Evolutionary conservation across 2,113 vertebrate species (phyloP).

Genomic region (Nothocercus julius): DNA sequence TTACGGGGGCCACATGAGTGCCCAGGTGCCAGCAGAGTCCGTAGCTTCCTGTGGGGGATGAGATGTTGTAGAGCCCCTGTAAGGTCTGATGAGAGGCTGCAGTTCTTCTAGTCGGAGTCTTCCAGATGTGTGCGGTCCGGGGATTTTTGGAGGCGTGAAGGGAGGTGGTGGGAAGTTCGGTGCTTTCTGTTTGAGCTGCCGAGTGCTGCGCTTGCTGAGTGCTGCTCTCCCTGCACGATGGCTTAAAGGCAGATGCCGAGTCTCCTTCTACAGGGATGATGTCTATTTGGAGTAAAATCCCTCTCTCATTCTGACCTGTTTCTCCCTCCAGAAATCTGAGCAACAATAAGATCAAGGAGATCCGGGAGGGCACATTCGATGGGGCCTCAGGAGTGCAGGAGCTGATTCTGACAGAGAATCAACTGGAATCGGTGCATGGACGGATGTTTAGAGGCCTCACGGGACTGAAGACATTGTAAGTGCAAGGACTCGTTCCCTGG

Average conservation of each 20-base stretch:
- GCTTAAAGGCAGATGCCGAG: not conserved
- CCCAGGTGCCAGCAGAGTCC: not conserved
- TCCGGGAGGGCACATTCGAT: slow-evolving; percentile 90
- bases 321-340: slow-evolving; percentile 87
- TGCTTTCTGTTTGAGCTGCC: not conserved
- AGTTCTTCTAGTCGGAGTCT: not conserved
- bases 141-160: not conserved
- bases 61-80: not conserved
- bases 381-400: slow-evolving; percentile 88
- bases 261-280: not conserved
- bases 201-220: not conserved
- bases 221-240: not conserved
- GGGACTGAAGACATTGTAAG: slow-evolving; percentile 93
- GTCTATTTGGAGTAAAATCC: not conserved
- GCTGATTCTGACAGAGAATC: slow-evolving; percentile 92
- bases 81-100: not conserved
- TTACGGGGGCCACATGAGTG: not conserved
- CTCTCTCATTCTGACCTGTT: not conserved
- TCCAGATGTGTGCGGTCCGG: not conserved
- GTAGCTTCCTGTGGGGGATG: not conserved
- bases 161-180: not conserved
- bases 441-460: slow-evolving; percentile 89
- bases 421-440: slow-evolving; percentile 87
- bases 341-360: slow-evolving; percentile 95
- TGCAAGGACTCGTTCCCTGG: not conserved